These are phyloP conservation scores for Papilio machaon DNA, from an alignment of 1,140 invertebrate genomes.

Conservation along the genomic window DNA sequence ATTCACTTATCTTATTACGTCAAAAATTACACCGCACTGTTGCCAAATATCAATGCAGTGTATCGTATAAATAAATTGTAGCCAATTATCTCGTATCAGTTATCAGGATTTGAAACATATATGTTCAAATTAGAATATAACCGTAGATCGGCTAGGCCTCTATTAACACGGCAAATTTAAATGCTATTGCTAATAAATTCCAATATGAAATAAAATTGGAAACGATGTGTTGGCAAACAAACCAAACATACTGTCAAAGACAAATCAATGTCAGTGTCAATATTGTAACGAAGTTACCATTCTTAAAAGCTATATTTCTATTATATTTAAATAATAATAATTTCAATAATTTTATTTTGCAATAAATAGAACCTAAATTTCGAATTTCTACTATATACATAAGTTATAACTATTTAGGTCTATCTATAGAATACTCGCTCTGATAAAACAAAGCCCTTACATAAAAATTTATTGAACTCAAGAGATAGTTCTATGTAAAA, in stretches of 20 bases:
- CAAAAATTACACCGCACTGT: constrained; percentile 5
- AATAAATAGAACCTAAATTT: no score
- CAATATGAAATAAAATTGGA: not conserved
- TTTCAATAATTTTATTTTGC: no score
- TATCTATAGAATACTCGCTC: no score
- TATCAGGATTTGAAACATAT: not conserved
- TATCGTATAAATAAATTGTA: not conserved
- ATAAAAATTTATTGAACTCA: no score
- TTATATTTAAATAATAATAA: no score
- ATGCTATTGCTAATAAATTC: not conserved
- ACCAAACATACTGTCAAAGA: not conserved
- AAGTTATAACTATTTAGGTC: no score
- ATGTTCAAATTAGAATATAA: not conserved
- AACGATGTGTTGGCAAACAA: constrained; percentile 15
- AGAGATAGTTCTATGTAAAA: no score
- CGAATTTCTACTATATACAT: no score
- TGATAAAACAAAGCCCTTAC: no score
- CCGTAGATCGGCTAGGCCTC: not conserved
- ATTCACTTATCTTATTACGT: constrained; percentile 2
- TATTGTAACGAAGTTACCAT: not conserved
- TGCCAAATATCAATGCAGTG: not conserved
- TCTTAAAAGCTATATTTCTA: not conserved
- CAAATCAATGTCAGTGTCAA: not conserved
- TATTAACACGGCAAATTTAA: not conserved
- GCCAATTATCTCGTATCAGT: not conserved